A percentile compares a stretch with the other conserved stretches of the same genome.
Evolutionary conservation across 2,888 invertebrate genomes (phyloP).

Genomic region (Diarsia rubi): DNA sequence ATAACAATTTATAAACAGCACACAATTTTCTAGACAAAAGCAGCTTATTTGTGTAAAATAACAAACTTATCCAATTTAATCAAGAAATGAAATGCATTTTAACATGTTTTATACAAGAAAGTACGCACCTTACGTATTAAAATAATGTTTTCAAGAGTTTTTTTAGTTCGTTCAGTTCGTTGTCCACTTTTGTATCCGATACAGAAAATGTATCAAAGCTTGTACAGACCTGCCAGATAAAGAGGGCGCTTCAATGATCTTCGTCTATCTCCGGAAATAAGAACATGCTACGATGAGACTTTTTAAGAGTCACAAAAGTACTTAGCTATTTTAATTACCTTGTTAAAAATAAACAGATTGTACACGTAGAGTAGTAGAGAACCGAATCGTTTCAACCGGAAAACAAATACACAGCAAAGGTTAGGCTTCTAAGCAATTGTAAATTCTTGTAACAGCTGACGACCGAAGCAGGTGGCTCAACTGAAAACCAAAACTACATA

Average conservation of each 20-base stretch:
- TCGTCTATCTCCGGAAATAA: not conserved
- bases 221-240: not conserved
- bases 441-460: not conserved
- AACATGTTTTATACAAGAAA: conserved; percentile 18
- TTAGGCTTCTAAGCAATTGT: not conserved
- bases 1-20: conserved; percentile 28
- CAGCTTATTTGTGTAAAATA: conserved; percentile 48
- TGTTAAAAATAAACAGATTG: not conserved
- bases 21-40: conserved; percentile 32
- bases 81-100: conserved; percentile 54
- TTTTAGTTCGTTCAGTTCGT: conserved; percentile 20
- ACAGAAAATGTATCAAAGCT: conserved; percentile 3
- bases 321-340: not conserved
- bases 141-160: conserved; percentile 13
- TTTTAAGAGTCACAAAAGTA: not conserved
- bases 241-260: not conserved
- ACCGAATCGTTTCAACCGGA: not conserved
- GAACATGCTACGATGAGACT: not conserved
- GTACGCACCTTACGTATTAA: conserved; percentile 22
- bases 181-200: conserved; percentile 32
- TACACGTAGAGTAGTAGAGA: too few relatives aligned
- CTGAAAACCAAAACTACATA: not conserved
- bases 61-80: conserved; percentile 40
- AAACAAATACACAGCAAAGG: not conserved
- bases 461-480: not conserved